Conservation (phyloP, 2,797 vertebrate species). For the Yasuhikotakia modesta region DNA sequence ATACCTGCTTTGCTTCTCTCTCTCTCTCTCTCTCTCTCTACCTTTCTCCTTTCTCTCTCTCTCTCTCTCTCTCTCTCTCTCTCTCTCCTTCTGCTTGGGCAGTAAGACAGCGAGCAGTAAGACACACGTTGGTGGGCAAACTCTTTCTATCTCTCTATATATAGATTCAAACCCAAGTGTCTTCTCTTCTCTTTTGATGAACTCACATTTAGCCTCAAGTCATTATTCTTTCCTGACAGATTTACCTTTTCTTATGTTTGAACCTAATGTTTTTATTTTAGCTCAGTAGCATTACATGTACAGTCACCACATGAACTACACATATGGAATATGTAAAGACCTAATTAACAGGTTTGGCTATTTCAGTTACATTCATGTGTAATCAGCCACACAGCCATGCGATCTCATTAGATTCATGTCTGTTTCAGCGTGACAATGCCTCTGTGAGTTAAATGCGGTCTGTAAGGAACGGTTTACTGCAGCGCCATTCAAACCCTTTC, state of each 20-base stretch:
- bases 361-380: neutral
- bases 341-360: neutral
- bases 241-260: neutral
- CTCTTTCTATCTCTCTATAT: conserved; percentile 13
- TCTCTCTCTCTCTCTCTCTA: neutral
- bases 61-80: neutral
- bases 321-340: too few species aligned
- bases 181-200: neutral
- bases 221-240: neutral
- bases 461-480: neutral
- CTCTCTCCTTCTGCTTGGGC: neutral
- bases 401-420: neutral
- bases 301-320: too few species aligned
- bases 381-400: neutral
- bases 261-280: neutral
- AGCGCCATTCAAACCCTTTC: neutral
- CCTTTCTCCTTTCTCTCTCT: neutral
- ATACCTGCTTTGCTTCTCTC: too few species aligned
- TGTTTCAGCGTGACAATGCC: neutral
- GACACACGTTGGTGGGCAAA: conserved; percentile 4
- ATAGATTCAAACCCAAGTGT: conserved; percentile 10
- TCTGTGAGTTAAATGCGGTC: neutral
- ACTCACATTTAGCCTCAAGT: neutral
- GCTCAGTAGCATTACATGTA: too few species aligned
- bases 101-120: neutral